These are phyloP conservation scores for Phasianus colchicus DNA, from an alignment of 2,113 vertebrate genomes.

Conservation along the genomic window DNA sequence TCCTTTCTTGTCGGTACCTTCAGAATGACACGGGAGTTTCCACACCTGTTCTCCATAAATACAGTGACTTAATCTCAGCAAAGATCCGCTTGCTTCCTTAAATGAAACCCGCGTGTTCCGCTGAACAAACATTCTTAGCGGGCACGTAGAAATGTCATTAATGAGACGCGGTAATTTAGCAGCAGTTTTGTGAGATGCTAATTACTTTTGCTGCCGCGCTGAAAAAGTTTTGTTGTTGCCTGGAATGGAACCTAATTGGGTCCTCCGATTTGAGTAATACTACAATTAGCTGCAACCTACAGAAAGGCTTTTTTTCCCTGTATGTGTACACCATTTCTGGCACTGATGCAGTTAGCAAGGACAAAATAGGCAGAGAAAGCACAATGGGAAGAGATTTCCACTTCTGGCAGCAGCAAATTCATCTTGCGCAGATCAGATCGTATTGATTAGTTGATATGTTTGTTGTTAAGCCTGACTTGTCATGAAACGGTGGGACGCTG, in stretches of 20 bases:
- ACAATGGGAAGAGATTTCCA: background rate
- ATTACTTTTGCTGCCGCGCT: background rate
- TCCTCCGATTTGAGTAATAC: background rate
- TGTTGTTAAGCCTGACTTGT: background rate
- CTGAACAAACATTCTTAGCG: background rate
- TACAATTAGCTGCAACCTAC: background rate
- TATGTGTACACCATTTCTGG: background rate
- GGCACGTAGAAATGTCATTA: background rate
- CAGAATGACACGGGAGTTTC: conserved; percentile 41
- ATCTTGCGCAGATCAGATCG: background rate
- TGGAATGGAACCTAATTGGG: background rate
- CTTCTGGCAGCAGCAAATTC: background rate
- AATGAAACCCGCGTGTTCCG: conserved; percentile 21
- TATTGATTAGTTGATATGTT: background rate
- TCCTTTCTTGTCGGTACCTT: background rate
- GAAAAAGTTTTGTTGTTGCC: background rate
- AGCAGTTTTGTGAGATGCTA: background rate
- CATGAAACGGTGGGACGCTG: background rate
- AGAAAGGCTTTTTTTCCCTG: background rate
- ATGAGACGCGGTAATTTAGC: background rate
- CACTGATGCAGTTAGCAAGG: background rate
- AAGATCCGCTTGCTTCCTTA: background rate
- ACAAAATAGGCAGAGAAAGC: background rate
- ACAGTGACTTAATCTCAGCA: conserved; percentile 35
- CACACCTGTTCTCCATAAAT: conserved; percentile 58